Evolutionary conservation across 2,888 invertebrate species (phyloP), one percentile per base, ranked within the genome.

Genomic region (Augochlorella aurata): DNA sequence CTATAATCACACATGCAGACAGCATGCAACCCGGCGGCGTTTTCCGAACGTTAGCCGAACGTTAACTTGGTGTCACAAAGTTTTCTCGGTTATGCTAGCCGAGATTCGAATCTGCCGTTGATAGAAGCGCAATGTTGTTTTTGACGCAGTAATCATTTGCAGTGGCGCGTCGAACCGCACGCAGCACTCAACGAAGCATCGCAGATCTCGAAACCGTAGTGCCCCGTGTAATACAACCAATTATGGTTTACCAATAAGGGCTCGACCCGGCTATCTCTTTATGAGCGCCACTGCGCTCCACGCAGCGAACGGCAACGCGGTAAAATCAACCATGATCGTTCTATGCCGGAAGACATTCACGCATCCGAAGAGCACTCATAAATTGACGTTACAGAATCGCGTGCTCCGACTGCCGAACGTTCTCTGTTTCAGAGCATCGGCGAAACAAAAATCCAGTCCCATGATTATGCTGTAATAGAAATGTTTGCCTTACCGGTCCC

Each of bases 221-320:
- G 77, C 16, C 74, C 63, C 69, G 61, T 29, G 58, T 63, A 54
- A 73, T 78, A 79, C 69, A 77, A 78, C 74, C 78, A 77, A 87
- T 77, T 87, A 84, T 78, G 84, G 84, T 79, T 76, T 81, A 83
- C 80, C 84, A 81, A 85, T 85, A 87, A 85, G 85, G 74, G 82
- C 72, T 67, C 66, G 74, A 75, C 67, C 79, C 78, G 68, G 85
- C 80, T 85, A 79, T 75, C 85, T 75, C 77, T 87, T 87, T 85
- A 83, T 75, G 54, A 16, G 70, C 67, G 72, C 72, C 49, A 52
- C 68, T 71, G 49, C 21, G 49, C 29, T 18, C 18, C 44, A 24
- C 63, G 44, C 63, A 52, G 52, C 38, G 68, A 14, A n/a, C 29
- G 54, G 50, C 58, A 44, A 61, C 47, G 44, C 44, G 65, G 77